Conservation (phyloP, 2,113 vertebrate genomes). For the Poeciliopsis retropinna region DNA sequence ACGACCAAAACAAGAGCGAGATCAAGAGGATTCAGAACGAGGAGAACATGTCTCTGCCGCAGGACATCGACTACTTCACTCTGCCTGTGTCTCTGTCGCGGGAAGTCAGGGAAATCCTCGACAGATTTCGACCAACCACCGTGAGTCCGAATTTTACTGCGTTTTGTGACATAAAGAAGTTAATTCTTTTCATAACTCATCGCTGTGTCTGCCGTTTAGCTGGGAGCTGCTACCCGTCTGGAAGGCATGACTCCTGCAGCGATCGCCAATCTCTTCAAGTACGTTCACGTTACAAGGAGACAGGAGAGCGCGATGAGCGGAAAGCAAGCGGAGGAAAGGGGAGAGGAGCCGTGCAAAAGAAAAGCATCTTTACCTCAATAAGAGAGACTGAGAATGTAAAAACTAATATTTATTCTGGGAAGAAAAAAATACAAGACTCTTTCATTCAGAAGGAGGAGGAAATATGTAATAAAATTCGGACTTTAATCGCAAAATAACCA, state of each 20-base stretch:
- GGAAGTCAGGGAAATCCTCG: constrained; percentile 90
- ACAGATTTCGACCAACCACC: constrained; percentile 85
- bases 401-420: constrained; percentile 35
- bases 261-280: constrained; percentile 85
- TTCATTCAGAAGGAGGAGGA: too few relatives aligned
- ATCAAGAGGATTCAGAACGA: constrained; percentile 88
- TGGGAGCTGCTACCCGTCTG: constrained; percentile 88
- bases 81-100: constrained; percentile 85
- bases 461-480: too few relatives aligned
- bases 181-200: not conserved
- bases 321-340: not conserved
- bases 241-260: constrained; percentile 92
- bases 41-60: constrained; percentile 85
- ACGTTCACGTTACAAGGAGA: constrained; percentile 66
- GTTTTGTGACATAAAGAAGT: not conserved
- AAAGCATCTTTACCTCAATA: constrained; percentile 39
- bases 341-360: constrained; percentile 19
- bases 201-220: constrained; percentile 68
- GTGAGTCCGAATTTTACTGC: constrained; percentile 76
- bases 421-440: constrained; percentile 21
- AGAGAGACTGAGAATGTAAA: constrained; percentile 21
- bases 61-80: constrained; percentile 88
- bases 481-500: too few relatives aligned
- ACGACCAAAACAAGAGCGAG: constrained; percentile 83
- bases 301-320: constrained; percentile 2